These are phyloP conservation scores for Scytalopus superciliaris DNA, from an alignment of 2,113 vertebrate species.

Conservation along the genomic window DNA sequence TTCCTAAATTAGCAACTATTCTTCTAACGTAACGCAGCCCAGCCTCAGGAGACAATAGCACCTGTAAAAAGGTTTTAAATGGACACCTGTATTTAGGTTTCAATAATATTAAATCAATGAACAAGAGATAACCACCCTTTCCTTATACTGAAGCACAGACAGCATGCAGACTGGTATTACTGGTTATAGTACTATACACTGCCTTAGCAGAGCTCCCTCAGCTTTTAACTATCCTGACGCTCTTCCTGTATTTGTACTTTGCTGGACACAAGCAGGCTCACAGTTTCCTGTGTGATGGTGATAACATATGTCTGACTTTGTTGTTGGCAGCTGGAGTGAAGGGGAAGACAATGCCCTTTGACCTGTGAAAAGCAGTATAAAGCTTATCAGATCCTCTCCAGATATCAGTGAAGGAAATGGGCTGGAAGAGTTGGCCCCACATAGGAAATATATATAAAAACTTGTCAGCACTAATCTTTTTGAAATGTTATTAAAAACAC, in stretches of 20 bases:
- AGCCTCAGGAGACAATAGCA: background rate
- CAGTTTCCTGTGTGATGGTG: slow-evolving; percentile 69
- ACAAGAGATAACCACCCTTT: background rate
- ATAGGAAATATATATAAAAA: slow-evolving; percentile 76
- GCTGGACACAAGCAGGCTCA: slow-evolving; percentile 57
- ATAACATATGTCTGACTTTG: slow-evolving; percentile 71
- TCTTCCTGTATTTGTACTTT: slow-evolving; percentile 81
- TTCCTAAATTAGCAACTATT: background rate
- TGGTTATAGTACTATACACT: background rate
- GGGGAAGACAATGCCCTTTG: slow-evolving; percentile 75
- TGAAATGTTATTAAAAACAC: slow-evolving; percentile 61
- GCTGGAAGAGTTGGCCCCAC: slow-evolving; percentile 49
- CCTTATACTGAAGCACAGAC: background rate
- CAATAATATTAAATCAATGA: background rate
- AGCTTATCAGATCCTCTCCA: slow-evolving; percentile 83
- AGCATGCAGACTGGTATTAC: background rate
- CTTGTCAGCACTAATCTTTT: slow-evolving; percentile 71
- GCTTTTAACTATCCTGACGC: slow-evolving; percentile 66
- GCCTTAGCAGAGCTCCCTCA: slow-evolving; percentile 31
- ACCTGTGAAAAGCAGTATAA: slow-evolving; percentile 67
- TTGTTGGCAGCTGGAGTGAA: slow-evolving; percentile 64
- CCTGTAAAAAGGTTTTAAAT: background rate
- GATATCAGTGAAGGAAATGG: slow-evolving; percentile 77
- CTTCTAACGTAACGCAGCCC: background rate
- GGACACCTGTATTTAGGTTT: background rate